Evolutionary conservation across 2,113 vertebrate genomes (phyloP), one percentile per base, ranked within the genome.

Genomic region (Eubucco bourcierii): DNA sequence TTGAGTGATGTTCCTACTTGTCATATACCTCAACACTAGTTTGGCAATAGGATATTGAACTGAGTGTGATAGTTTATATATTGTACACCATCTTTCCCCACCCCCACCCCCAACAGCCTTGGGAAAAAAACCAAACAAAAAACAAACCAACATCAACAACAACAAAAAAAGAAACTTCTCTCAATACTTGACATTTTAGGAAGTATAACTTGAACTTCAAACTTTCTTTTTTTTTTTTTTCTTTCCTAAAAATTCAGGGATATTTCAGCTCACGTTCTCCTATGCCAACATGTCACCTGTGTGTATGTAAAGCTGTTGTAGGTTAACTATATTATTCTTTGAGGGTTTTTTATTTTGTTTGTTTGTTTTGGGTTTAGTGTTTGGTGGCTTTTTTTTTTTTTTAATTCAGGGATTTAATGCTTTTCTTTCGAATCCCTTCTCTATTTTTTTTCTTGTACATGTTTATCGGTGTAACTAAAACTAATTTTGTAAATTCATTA

Each of bases 11-110:
- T 98, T 98, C 98, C 98, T 99, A 98, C 97, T 98, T 98, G 98
- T 98, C 98, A 98, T 98, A 99, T 99, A 99, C 99, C 99, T 99
- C 99, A 99, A 98, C 98, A 98, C 98, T 98, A 99, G 98, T 98
- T 98, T 98, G 98, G 98, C 99, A 99, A 98, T 99, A 99, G 98
- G 98, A 98, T 97, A 96, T 97, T 94, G 97, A 98, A 96, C 97
- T 95, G 97, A 98, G 97, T 97, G 96, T 97, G 97, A 95, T 97
- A 97, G 97, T 98, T 97, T 98, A 96, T 96, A 97, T 95, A 96
- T 98, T 93, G 84, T 97, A 96, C 94, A 96, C 97, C 98, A 97
- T 97, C 97, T 97, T 96, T 94, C 92, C 95, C 59, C 86, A n/a
- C n/a, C n/a, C n/a, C n/a, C n/a, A n/a, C 41, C 67, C 97, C 96